phyloP scores from a whole-genome alignment of 2,113 vertebrate genomes.

The Colossoma macropomum region DNA sequence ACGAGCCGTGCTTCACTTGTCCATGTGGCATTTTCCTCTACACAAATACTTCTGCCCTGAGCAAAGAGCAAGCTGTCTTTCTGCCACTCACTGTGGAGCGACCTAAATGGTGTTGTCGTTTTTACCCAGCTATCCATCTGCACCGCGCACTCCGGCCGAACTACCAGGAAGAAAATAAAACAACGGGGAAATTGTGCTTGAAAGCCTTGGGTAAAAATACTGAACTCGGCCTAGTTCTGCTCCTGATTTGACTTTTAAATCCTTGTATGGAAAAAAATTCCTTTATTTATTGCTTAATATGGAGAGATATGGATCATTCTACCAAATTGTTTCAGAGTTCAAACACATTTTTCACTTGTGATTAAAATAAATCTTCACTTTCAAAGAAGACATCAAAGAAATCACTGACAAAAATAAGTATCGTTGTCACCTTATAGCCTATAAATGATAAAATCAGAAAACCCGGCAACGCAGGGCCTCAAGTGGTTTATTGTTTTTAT shows the following conservation, averaged over 20 bases:
- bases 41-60: conserved; percentile 65
- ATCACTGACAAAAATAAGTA: too few relatives aligned
- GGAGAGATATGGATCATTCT: too few relatives aligned
- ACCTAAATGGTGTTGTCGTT: conserved; percentile 22
- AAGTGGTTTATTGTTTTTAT: too few relatives aligned
- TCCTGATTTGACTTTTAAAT: background rate
- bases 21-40: conserved; percentile 68
- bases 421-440: too few relatives aligned
- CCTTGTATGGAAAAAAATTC: background rate
- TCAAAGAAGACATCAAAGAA: too few relatives aligned
- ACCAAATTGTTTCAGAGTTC: too few relatives aligned
- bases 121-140: conserved; percentile 8
- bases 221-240: background rate
- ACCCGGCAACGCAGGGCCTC: too few relatives aligned
- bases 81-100: conserved; percentile 19
- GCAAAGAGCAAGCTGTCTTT: conserved; percentile 56
- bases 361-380: too few relatives aligned
- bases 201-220: background rate
- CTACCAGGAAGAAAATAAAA: background rate
- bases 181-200: background rate
- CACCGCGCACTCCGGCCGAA: background rate
- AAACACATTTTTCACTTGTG: too few relatives aligned
- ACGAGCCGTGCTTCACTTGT: conserved; percentile 50
- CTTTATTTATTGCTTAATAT: background rate
- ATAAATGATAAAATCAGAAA: too few relatives aligned